Evolutionary conservation across 2,888 invertebrate species (phyloP).

Genomic region (Ophonus ardosiacus): DNA sequence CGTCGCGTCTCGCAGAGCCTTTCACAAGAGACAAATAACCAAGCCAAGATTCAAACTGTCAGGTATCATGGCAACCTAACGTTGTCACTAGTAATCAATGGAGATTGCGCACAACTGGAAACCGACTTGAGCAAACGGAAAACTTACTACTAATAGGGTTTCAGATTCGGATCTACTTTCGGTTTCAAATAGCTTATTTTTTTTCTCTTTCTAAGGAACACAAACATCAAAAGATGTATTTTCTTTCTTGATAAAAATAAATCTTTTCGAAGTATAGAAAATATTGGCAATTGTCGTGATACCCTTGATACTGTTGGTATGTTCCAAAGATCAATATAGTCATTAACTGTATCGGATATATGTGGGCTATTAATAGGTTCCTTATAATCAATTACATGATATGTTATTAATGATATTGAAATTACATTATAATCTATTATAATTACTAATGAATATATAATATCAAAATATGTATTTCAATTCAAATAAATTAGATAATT

Average conservation of each 20-base stretch:
- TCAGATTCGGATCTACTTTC: neutral
- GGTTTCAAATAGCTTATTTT: neutral
- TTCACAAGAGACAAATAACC: constrained; percentile 51
- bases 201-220: neutral
- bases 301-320: too few relatives aligned
- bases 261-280: too few relatives aligned
- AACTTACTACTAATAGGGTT: neutral
- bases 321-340: too few relatives aligned
- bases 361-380: too few relatives aligned
- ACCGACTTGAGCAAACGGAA: neutral
- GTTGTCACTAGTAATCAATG: constrained; percentile 28
- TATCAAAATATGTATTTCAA: too few relatives aligned
- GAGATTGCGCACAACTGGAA: neutral
- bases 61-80: constrained; percentile 4
- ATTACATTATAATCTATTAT: too few relatives aligned
- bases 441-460: too few relatives aligned
- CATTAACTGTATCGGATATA: too few relatives aligned
- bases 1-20: constrained; percentile 6
- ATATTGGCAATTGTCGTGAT: too few relatives aligned
- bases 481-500: too few relatives aligned
- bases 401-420: too few relatives aligned
- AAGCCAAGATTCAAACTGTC: constrained; percentile 38
- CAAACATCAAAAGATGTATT: neutral
- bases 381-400: too few relatives aligned
- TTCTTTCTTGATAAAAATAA: neutral